Conservation (phyloP, 2,888 invertebrate genomes). For the Synergus gifuensis region DNA sequence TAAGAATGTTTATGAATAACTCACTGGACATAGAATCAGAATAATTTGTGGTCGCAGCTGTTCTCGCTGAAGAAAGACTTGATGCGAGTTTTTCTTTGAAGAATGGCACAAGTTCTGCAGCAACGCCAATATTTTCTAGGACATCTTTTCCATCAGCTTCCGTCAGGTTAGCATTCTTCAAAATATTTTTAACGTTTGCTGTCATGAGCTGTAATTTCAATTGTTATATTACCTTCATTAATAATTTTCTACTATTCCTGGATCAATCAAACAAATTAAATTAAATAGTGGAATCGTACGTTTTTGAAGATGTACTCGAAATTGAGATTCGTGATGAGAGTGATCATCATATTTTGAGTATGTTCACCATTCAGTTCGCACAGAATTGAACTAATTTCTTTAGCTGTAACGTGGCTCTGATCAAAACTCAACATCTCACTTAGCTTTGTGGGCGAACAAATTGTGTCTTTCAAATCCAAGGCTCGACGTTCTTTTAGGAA, state of each 20-base stretch:
- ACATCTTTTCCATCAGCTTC: constrained; percentile 77
- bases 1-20: constrained; percentile 27
- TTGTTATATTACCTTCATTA: not conserved
- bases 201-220: constrained; percentile 76
- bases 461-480: constrained; percentile 67
- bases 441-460: constrained; percentile 70
- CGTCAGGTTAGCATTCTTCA: constrained; percentile 79
- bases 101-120: constrained; percentile 78
- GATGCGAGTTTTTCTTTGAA: constrained; percentile 72
- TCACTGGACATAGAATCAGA: constrained; percentile 58
- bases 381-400: constrained; percentile 77
- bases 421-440: constrained; percentile 68
- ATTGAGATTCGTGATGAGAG: constrained; percentile 78
- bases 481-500: constrained; percentile 68
- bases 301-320: constrained; percentile 72
- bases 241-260: not conserved
- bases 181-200: constrained; percentile 78
- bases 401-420: constrained; percentile 59
- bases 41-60: constrained; percentile 34
- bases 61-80: constrained; percentile 47
- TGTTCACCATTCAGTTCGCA: constrained; percentile 77
- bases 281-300: constrained; percentile 52
- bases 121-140: constrained; percentile 76
- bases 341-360: constrained; percentile 76
- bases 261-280: not conserved